Percentiles rank a stretch among this genome's conserved stretches.
phyloP scores from a whole-genome alignment of 2,113 vertebrate genomes.

The Erythrocebus patas region DNA sequence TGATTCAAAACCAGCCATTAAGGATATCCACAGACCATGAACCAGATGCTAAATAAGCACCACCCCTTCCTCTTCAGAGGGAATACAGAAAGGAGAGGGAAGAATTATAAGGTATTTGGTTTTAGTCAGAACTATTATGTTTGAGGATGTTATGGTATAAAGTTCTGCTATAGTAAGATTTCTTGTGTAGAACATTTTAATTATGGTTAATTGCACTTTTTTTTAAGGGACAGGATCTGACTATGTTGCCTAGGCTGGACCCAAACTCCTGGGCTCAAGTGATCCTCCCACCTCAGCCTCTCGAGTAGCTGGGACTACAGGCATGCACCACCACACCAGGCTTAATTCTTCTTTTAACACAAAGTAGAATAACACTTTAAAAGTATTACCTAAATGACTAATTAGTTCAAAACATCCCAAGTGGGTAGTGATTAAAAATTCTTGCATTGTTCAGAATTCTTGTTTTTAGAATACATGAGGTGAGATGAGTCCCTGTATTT shows the following conservation, averaged over 20 bases:
- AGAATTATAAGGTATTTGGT: background rate
- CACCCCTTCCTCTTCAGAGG: background rate
- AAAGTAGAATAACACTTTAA: conserved; percentile 24
- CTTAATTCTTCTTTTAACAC: background rate
- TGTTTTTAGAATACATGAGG: background rate
- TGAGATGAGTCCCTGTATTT: background rate
- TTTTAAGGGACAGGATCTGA: background rate
- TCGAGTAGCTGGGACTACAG: background rate
- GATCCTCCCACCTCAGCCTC: background rate
- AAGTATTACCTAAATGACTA: conserved; percentile 12
- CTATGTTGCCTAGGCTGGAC: background rate
- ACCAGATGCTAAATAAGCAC: background rate
- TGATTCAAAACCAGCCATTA: background rate
- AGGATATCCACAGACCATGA: background rate
- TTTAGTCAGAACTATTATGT: background rate
- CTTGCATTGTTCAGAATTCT: background rate
- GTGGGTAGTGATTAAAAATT: background rate
- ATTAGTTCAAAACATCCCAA: conserved; percentile 1
- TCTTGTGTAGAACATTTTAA: conserved; percentile 31
- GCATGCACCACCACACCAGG: background rate
- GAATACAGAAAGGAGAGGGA: background rate
- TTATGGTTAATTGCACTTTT: background rate
- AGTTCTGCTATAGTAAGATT: background rate
- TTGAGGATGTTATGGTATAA: conserved; percentile 26
- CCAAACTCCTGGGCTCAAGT: background rate